Percentiles rank a stretch among this genome's conserved stretches.
These are phyloP conservation scores for Mus pahari DNA, from an alignment of 2,113 vertebrate species.

Conservation along the genomic window DNA sequence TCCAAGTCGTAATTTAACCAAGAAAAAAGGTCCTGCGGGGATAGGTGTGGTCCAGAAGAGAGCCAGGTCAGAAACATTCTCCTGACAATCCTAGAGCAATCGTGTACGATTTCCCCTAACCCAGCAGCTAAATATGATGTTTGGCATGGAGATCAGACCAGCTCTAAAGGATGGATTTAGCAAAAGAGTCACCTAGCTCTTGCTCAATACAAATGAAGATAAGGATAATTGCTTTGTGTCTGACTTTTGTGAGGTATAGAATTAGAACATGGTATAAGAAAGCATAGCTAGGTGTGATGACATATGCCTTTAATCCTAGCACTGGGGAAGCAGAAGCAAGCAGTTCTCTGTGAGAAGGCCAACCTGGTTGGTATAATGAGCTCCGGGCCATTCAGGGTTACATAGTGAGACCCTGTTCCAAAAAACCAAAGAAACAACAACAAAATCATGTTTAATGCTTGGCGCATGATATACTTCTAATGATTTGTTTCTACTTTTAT, in stretches of 20 bases:
- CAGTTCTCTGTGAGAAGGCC: background rate
- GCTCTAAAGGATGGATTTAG: background rate
- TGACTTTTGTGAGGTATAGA: background rate
- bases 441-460: background rate
- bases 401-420: background rate
- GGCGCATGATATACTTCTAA: background rate
- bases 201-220: background rate
- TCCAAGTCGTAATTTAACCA: background rate
- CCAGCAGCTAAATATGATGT: background rate
- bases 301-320: background rate
- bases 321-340: background rate
- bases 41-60: background rate
- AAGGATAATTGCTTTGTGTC: background rate
- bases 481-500: background rate
- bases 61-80: background rate
- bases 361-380: background rate
- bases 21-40: background rate
- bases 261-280: conserved; percentile 7
- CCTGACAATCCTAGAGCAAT: too few relatives aligned
- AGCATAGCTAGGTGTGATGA: background rate
- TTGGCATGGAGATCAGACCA: background rate
- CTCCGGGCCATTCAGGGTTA: background rate
- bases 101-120: background rate
- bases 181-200: background rate
- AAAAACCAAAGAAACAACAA: background rate